Conservation (phyloP, 2,113 vertebrate genomes). For the Myrmecophaga tridactyla region DNA sequence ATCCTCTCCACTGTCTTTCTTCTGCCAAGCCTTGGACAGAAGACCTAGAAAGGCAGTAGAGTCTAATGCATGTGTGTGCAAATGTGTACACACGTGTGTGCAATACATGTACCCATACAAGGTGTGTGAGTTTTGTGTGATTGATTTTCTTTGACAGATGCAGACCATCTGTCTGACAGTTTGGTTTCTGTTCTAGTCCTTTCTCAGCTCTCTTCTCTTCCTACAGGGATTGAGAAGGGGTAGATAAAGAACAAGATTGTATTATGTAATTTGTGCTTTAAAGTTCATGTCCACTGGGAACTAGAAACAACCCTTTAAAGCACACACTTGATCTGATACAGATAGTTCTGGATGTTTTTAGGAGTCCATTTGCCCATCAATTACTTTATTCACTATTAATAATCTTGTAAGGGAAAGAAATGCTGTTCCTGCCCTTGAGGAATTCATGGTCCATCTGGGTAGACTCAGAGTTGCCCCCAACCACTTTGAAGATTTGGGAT, state of each 20-base stretch:
- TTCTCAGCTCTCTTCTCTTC: not conserved
- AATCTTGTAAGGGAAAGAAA: not conserved
- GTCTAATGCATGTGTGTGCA: rapidly evolving
- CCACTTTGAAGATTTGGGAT: too few relatives aligned
- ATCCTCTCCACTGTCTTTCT: not conserved
- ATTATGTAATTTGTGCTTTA: not conserved
- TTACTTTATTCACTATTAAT: not conserved
- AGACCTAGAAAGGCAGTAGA: not conserved
- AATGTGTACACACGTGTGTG: not conserved
- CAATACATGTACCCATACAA: rapidly evolving
- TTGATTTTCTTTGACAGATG: not conserved
- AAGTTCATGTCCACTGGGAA: not conserved
- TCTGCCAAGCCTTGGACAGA: not conserved
- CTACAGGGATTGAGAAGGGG: not conserved
- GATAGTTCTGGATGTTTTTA: not conserved
- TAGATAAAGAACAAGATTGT: not conserved
- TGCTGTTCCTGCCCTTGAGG: not conserved
- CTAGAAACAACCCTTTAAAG: not conserved
- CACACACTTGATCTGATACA: not conserved
- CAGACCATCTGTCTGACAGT: not conserved
- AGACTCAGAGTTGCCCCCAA: too few relatives aligned
- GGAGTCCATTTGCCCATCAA: not conserved
- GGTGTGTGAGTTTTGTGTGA: rapidly evolving
- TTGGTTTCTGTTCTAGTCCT: not conserved
- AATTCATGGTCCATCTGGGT: not conserved